A percentile compares a stretch with the other conserved stretches of the same genome.
Evolutionary conservation across 1,140 invertebrate genomes (phyloP).

Genomic region (Macrobrachium nipponense): DNA sequence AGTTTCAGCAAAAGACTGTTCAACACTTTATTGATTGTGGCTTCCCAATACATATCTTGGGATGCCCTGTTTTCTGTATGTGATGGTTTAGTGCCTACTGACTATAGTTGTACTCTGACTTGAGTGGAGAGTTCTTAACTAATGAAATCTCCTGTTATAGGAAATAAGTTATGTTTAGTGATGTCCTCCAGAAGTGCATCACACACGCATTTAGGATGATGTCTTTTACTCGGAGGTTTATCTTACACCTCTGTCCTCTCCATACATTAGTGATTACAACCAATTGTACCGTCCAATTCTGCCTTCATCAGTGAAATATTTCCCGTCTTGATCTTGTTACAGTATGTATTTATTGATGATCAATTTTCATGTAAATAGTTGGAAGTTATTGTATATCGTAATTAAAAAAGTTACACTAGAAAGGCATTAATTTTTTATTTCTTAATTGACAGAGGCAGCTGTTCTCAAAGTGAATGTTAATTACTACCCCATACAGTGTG

Average conservation of each 20-base stretch:
- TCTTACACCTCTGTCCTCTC: slow-evolving; percentile 43
- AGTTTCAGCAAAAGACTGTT: slow-evolving; percentile 19
- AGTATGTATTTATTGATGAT: slow-evolving; percentile 54
- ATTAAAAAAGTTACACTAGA: slow-evolving; percentile 12
- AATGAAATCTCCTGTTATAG: slow-evolving; percentile 31
- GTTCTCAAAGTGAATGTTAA: slow-evolving; percentile 33
- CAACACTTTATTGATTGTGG: too few relatives aligned
- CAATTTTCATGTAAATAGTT: slow-evolving; percentile 53
- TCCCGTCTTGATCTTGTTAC: slow-evolving; percentile 51
- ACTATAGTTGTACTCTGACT: slow-evolving; percentile 47
- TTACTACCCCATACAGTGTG: slow-evolving; percentile 12
- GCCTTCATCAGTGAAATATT: slow-evolving; percentile 54
- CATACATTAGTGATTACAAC: slow-evolving; percentile 54
- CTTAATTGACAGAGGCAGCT: slow-evolving; percentile 55
- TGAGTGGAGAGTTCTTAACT: slow-evolving; percentile 28
- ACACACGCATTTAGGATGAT: slow-evolving; percentile 24
- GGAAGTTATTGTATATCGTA: slow-evolving; percentile 35
- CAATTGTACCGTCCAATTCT: slow-evolving; percentile 57
- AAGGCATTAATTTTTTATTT: slow-evolving; percentile 55
- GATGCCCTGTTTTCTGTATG: slow-evolving; percentile 36
- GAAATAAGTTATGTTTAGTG: slow-evolving; percentile 50
- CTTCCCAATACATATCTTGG: background rate
- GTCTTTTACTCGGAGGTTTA: slow-evolving; percentile 22
- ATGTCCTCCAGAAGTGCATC: slow-evolving; percentile 37
- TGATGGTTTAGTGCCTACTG: slow-evolving; percentile 57